Evolutionary conservation across 2,888 invertebrate species (phyloP).

Genomic region (Apamea anceps): DNA sequence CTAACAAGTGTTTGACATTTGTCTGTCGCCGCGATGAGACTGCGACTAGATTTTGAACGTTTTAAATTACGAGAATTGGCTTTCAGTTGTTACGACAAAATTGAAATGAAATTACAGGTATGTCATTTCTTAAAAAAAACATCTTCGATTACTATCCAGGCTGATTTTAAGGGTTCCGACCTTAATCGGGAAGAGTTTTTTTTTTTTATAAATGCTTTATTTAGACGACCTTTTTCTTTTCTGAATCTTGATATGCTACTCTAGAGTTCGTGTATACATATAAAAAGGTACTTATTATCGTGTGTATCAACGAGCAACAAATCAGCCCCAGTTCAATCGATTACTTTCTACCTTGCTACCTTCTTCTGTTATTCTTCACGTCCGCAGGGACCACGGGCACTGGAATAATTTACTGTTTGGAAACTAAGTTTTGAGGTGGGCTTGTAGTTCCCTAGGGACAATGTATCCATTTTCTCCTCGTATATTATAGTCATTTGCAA

Average conservation of each 20-base stretch:
- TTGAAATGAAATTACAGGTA: background rate
- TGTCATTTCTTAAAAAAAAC: background rate
- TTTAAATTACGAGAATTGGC: background rate
- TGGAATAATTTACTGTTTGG: constrained; percentile 85
- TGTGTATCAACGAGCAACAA: constrained; percentile 57
- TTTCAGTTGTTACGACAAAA: background rate
- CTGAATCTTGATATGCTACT: background rate
- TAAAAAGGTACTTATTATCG: constrained; percentile 4
- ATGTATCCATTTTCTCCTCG: constrained; percentile 74
- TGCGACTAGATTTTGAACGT: background rate
- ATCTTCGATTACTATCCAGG: background rate
- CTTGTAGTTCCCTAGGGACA: constrained; percentile 70
- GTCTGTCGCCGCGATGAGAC: background rate
- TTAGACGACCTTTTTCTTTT: background rate
- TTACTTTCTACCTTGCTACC: constrained; percentile 72
- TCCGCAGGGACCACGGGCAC: constrained; percentile 73
- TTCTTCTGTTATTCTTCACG: constrained; percentile 82
- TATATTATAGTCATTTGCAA: constrained; percentile 74
- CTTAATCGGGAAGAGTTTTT: background rate
- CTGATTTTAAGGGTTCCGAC: background rate
- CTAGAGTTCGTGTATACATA: background rate
- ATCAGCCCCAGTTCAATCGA: constrained; percentile 73
- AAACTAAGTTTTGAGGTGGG: constrained; percentile 84
- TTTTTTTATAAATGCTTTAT: background rate
- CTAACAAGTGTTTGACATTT: no score